These are phyloP conservation scores for Brachylomia viminalis DNA, from an alignment of 2,888 invertebrate species.

Conservation along the genomic window DNA sequence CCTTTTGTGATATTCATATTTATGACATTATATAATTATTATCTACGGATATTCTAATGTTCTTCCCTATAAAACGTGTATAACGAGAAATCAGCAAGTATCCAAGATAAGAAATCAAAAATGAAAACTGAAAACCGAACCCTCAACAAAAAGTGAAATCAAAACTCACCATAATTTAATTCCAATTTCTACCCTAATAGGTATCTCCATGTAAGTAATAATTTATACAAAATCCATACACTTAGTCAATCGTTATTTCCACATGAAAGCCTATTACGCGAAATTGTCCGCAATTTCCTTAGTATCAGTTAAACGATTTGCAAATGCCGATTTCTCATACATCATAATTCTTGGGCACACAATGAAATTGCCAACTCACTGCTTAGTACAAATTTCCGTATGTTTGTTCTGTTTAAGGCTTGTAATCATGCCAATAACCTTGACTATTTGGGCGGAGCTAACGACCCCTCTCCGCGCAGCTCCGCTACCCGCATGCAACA, in stretches of 20 bases:
- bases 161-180: slow-evolving; percentile 24
- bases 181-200: slow-evolving; percentile 27
- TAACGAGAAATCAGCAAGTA: background rate
- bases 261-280: slow-evolving; percentile 84
- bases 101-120: background rate
- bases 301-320: slow-evolving; percentile 88
- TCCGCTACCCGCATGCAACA: too few relatives aligned
- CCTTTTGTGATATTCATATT: background rate
- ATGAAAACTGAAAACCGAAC: background rate
- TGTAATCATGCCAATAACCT: too few relatives aligned
- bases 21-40: background rate
- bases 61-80: background rate
- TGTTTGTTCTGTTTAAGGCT: slow-evolving; percentile 80
- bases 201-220: slow-evolving; percentile 58
- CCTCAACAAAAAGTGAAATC: slow-evolving; percentile 7
- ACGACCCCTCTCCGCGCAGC: too few relatives aligned
- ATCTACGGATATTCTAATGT: too few relatives aligned
- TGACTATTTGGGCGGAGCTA: too few relatives aligned
- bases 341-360: slow-evolving; percentile 89
- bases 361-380: slow-evolving; percentile 88
- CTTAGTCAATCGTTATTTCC: slow-evolving; percentile 63
- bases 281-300: slow-evolving; percentile 89
- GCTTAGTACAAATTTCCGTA: slow-evolving; percentile 82
- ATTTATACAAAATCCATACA: slow-evolving; percentile 66
- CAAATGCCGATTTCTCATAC: slow-evolving; percentile 89